Evolutionary conservation across 2,888 invertebrate genomes (phyloP), one percentile per base, ranked within the genome.

Genomic region (Drosophila antonietae): DNA sequence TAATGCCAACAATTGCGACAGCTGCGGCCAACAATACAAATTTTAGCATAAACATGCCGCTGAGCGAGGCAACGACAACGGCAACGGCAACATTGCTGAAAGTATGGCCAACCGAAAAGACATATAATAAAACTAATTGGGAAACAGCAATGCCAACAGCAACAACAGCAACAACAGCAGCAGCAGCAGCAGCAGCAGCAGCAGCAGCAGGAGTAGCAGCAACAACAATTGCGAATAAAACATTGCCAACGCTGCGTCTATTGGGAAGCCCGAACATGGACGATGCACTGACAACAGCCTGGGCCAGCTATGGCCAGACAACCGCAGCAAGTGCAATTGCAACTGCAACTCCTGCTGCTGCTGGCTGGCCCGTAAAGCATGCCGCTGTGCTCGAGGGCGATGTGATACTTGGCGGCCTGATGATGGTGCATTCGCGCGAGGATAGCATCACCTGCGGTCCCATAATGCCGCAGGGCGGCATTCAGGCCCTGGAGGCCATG

Each of bases 341-440:
- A 46, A 8, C 65, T 14, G 18, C 59, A 9, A 28, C 28, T 23
- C 23, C 23, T 3, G 23, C 28, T 28, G 5, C 66, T 23, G 39
- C 33, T 18, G 12, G 80, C 2, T 97, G 97, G 97, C 97, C 97
- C 0, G 95, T 97, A 5, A 97, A 97, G 89, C 95, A 96, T 89
- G 97, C 97, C 84, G 97, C 97, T 0, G 95, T 96, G 8, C 95
- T 98, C 53, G 97, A 97, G 91, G 98, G 98, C 0, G 96, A 98
- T 90, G 94, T 98, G 51, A 95, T 97, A 10, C 94, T 98, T 2
- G 98, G 98, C 7, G 98, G 98, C 1, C 93, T 98, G 53, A 98
- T 98, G 97, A 98, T 98, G 97, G 96, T 98, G 0, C 98, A 98
- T 91, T 98, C 98, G 89, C 94, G 98, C 31, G 97, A 97, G 81